Base-by-base conservation (phyloP, 2,797 vertebrate genomes). In the Falco concolor region DNA sequence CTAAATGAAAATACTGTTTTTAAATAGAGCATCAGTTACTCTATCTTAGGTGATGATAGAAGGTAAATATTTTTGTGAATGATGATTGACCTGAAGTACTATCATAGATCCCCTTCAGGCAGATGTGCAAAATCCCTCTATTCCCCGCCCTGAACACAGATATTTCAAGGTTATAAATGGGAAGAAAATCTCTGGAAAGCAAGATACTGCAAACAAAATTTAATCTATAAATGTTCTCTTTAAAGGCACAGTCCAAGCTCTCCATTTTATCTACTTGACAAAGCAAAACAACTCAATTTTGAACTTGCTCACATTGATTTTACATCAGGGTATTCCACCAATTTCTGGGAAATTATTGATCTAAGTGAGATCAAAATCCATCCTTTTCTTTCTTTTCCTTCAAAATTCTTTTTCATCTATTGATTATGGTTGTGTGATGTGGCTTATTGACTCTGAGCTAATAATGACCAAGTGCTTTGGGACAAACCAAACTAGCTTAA, bases 231-330 rank as follows among this genome's bases (percentile, higher is more conserved):
- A 91, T 87, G 64, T 70, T 87, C 63, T 92, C 81, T 95, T 89
- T 87, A 94, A 93, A 93, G 75, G 60, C 68, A 72, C 27, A 38
- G 69, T 42, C 56, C 84, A 64, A 67, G 32, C 72, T 91, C 70
- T 90, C 77, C 17, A 34, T 95, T 95, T 95, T 90, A 70, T 92
- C 94, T 94, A 90, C 91, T 78, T 92, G 88, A 90, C 81, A 95
- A 95, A 94, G 88, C 93, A 94, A 95, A 95, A 92, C 91, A 96
- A 94, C 72, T 96, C 93, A 93, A 94, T 96, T 95, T 93, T 92
- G 72, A 87, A 79, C 88, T 95, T 89, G 88, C 67, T 88, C 42
- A 27, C 60, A 95, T 95, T 90, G 94, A 95, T 97, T 97, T 96
- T 87, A 72, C 75, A 92, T 94, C 88, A 95, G 80, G 91, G 93